These are phyloP conservation scores for Colinus virginianus DNA, from an alignment of 2,113 vertebrate genomes.

Conservation along the genomic window DNA sequence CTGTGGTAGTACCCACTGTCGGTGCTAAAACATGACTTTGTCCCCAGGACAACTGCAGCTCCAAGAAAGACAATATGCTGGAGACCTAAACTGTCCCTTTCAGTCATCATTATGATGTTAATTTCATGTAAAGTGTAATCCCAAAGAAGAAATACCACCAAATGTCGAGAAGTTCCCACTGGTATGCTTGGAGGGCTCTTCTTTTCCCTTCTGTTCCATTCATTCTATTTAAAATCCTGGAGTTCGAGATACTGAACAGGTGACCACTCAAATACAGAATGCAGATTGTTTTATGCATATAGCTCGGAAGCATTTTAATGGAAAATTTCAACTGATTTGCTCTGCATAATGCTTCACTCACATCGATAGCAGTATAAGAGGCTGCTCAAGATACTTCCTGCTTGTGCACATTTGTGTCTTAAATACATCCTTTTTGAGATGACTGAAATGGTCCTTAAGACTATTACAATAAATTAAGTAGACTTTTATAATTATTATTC, in stretches of 20 bases:
- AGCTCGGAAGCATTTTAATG: not conserved
- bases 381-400: not conserved
- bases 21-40: conserved; percentile 25
- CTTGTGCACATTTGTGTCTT: not conserved
- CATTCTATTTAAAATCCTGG: not conserved
- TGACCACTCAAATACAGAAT: not conserved
- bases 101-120: rapidly evolving
- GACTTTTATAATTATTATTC: not conserved
- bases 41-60: conserved; percentile 20
- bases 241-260: not conserved
- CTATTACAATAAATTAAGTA: conserved; percentile 1
- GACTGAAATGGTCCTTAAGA: not conserved
- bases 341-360: not conserved
- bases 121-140: not conserved
- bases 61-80: not conserved
- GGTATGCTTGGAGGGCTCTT: not conserved
- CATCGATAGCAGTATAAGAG: conserved; percentile 1
- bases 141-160: not conserved
- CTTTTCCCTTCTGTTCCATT: not conserved
- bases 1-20: conserved; percentile 26
- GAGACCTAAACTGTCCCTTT: not conserved
- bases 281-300: not conserved
- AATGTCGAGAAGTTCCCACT: not conserved
- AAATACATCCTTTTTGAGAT: not conserved
- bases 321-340: conserved; percentile 20